Evolutionary conservation across 1,140 invertebrate genomes (phyloP), one percentile per base, ranked within the genome.

Genomic region (Lasioglossum albipes): DNA sequence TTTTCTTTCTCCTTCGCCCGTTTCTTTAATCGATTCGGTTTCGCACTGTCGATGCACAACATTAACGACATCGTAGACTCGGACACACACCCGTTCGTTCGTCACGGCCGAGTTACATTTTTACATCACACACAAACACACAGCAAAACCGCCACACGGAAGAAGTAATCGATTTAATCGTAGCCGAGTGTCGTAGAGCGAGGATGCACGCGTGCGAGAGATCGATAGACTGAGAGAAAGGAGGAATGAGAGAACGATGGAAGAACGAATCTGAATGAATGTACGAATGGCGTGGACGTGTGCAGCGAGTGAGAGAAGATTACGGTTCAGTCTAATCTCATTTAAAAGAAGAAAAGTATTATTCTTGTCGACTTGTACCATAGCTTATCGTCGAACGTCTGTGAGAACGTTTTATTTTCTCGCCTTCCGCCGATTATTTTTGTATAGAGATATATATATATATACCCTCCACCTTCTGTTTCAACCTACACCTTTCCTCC

Each of bases 301-400:
- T 36, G 27, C 59, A 31, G 45, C 36, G 57, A 69, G 42, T 61
- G 81, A 83, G 36, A 78, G 49, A 62, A 85, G 85, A 90, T 90
- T 86, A 84, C 62, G 83, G 85, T 62, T 82, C 89, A 87, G 79
- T 91, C 86, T 90, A 87, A 90, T 87, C 81, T 87, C 82, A 85
- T 85, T 84, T 88, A 70, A 70, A 70, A 42, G 68, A 83, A 84
- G 61, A 81, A 89, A 92, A 93, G 92, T 93, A 93, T 93, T 93
- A 93, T 90, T 65, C 86, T 89, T 84, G 88, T 89, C 86, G 85
- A 91, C 86, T 91, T 93, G 91, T 93, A 92, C 74, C 89, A 91
- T 92, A 91, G 84, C 80, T 87, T 87, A 83, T 86, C 7, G 74
- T 86, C 84, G 75, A 75, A 73, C 81, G 81, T 84, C 75, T 84